Evolutionary conservation across 2,888 invertebrate genomes (phyloP).

Genomic region (Chrysina gloriosa): DNA sequence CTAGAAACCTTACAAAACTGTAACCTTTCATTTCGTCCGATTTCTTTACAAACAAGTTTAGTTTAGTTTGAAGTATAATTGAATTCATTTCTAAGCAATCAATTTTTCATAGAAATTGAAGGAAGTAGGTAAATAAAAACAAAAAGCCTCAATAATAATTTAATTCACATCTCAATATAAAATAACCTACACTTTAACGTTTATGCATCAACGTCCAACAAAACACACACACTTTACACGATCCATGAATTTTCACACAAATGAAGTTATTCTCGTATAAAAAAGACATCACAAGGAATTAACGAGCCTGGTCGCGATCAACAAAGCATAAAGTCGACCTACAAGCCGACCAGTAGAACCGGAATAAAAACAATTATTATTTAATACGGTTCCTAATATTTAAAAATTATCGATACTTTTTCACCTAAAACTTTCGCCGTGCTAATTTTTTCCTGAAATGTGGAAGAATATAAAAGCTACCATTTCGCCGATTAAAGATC

Average conservation of each 20-base stretch:
- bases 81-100: no score
- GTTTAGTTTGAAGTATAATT: no score
- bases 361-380: constrained; percentile 18
- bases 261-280: background rate
- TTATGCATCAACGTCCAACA: no score
- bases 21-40: no score
- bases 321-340: constrained; percentile 26
- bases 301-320: background rate
- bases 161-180: no score
- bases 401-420: constrained; percentile 15
- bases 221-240: no score
- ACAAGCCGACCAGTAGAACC: background rate
- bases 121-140: no score
- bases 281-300: background rate
- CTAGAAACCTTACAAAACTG: no score
- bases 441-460: background rate
- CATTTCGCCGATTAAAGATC: constrained; percentile 9
- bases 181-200: no score
- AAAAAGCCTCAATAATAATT: no score
- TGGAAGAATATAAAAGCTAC: constrained; percentile 21
- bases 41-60: no score
- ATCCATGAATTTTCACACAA: background rate
- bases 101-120: no score
- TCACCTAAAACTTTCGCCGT: background rate
- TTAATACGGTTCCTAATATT: constrained; percentile 4